Conservation (phyloP, 2,113 vertebrate genomes). For the Pungitius pungitius region DNA sequence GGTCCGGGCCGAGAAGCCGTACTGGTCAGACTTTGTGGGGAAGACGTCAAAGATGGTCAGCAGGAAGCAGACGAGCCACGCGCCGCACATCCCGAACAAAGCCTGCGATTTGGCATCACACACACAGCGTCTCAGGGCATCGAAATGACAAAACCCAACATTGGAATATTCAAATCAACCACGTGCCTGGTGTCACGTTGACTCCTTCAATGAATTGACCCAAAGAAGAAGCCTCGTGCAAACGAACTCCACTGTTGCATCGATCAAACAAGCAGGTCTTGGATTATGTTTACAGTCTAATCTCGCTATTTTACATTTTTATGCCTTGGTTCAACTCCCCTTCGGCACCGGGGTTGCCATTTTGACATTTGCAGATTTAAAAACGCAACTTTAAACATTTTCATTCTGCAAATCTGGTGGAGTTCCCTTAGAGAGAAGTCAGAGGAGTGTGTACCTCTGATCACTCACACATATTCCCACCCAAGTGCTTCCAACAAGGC, state of each 20-base stretch:
- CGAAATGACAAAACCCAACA: background rate
- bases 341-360: background rate
- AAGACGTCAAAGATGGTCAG: slow-evolving; percentile 78
- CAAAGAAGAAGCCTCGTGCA: background rate
- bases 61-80: slow-evolving; percentile 82
- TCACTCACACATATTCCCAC: background rate
- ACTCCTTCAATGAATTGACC: background rate
- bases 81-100: slow-evolving; percentile 83
- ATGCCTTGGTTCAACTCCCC: background rate
- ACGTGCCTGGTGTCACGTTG: background rate
- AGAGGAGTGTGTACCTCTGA: background rate
- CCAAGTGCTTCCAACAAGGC: background rate
- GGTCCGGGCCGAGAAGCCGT: slow-evolving; percentile 80
- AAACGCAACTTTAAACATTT: no score
- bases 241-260: background rate
- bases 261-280: background rate
- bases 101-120: slow-evolving; percentile 67
- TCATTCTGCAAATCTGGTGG: no score
- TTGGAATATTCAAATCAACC: background rate
- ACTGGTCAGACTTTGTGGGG: slow-evolving; percentile 72
- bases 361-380: no score
- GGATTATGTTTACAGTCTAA: background rate
- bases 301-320: background rate
- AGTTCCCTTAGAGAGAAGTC: no score
- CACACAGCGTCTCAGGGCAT: background rate